These are phyloP conservation scores for Leptinotarsa rubiginosa DNA, from an alignment of 2,888 invertebrate species.

Conservation along the genomic window DNA sequence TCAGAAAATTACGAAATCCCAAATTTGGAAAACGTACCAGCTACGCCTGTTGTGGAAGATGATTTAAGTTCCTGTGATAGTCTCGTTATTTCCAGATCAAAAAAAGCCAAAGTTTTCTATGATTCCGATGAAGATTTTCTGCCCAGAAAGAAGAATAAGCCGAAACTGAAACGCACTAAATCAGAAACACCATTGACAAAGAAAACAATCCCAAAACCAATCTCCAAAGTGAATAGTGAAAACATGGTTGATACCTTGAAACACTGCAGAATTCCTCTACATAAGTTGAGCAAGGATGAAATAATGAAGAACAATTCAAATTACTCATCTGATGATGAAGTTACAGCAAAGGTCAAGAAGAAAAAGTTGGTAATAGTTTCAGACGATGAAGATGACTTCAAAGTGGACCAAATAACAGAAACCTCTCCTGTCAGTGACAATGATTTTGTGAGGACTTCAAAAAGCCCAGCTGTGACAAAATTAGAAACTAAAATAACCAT, in stretches of 20 bases:
- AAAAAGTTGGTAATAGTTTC: conserved; percentile 20
- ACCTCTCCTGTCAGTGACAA: not conserved
- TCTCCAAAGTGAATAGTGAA: conserved; percentile 16
- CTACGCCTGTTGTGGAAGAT: not conserved
- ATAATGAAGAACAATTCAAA: conserved; percentile 5
- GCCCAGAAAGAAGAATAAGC: not conserved
- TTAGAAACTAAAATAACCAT: conserved; percentile 15
- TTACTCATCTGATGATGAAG: conserved; percentile 25
- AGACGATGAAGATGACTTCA: conserved; percentile 27
- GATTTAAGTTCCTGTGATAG: not conserved
- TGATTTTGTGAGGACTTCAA: conserved; percentile 1
- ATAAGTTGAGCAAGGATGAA: conserved; percentile 20
- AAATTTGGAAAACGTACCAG: not conserved
- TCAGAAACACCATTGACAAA: conserved; percentile 15
- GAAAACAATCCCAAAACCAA: not conserved
- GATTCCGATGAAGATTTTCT: conserved; percentile 30
- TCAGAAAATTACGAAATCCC: not conserved
- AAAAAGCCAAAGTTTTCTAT: conserved; percentile 13
- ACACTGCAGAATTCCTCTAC: conserved; percentile 23
- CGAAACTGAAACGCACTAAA: conserved; percentile 17
- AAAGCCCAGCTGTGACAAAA: not conserved
- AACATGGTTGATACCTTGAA: conserved; percentile 10
- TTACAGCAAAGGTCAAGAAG: conserved; percentile 21
- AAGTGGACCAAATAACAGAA: not conserved
- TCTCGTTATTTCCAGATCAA: not conserved